A percentile compares a stretch with the other conserved stretches of the same genome.
Conservation (phyloP, 2,113 vertebrate species). For the Channa argus region DNA sequence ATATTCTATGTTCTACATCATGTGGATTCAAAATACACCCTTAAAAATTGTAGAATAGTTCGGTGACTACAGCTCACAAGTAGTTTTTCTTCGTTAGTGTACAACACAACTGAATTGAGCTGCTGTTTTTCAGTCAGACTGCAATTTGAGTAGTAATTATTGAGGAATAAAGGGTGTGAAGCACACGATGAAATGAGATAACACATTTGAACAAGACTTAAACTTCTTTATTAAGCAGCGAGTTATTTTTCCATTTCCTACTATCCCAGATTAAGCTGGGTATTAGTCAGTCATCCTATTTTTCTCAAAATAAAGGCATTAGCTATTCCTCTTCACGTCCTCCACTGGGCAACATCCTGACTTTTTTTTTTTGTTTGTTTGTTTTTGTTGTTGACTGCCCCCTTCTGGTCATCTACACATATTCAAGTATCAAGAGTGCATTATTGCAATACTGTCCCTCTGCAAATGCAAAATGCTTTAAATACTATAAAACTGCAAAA, state of each 20-base stretch:
- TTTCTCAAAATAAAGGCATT: constrained; percentile 66
- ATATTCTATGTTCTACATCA: constrained; percentile 23
- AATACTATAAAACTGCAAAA: constrained; percentile 97
- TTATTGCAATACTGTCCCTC: constrained; percentile 99
- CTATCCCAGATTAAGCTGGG: constrained; percentile 58
- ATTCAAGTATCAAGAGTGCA: constrained; percentile 99
- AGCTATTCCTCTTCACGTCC: constrained; percentile 53
- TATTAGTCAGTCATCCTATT: constrained; percentile 65
- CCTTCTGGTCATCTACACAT: constrained; percentile 86
- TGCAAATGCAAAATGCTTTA: constrained; percentile 98
- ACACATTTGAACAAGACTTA: constrained; percentile 27
- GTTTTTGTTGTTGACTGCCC: constrained; percentile 52
- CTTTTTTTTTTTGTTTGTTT: constrained; percentile 70
- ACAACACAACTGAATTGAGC: too few species aligned
- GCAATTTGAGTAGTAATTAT: too few species aligned
- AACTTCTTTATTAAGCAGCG: constrained; percentile 80
- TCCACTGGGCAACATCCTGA: constrained; percentile 71
- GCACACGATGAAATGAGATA: background rate
- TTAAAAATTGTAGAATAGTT: too few species aligned
- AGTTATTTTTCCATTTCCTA: constrained; percentile 67
- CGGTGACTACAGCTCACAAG: too few species aligned
- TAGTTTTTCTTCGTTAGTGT: too few species aligned
- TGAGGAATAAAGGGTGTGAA: too few species aligned
- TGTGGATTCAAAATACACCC: too few species aligned
- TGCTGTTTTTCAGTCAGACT: too few species aligned